Base-by-base conservation (phyloP, 2,888 invertebrate genomes). In the Drosophila mayaguana region DNA sequence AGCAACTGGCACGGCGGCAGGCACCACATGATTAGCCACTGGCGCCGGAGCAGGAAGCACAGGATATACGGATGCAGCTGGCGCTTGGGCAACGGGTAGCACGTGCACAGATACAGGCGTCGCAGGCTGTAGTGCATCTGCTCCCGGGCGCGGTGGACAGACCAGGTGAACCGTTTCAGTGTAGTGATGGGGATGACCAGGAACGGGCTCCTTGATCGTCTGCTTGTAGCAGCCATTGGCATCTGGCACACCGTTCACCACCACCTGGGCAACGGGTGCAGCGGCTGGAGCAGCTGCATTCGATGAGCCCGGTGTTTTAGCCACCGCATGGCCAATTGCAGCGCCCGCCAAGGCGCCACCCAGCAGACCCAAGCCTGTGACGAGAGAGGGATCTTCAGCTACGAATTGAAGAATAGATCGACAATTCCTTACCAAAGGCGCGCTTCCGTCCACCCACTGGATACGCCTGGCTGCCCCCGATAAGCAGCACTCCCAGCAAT, bases 201-300 rank as follows among this genome's bases (percentile, higher is more conserved):
- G 56, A 20, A 83, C 40, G 4, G 83, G 87, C 16, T 88, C 79
- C 25, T 75, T 81, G 7, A 88, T 60, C 1, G 74, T 88, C 65
- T 85, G 88, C 32, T 28, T 75, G 25, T 89, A 89, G 62, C 87
- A 87, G 3, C 87, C 87, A 34, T 77, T 75, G 14, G 78, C 72
- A 51, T 75, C 71, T 14, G 67, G 61, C 0, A 55, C 20, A 0
- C 85, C 74, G 0, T 70, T 78, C 45, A 76, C 88, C 6, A 86
- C 68, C 4, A 78, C 78, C 16, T 77, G 84, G 7, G 73, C 71
- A 2, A 75, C 67, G 1, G 78, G 61, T 8, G 75, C 45, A 3
- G 72, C 54, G 1, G 81, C 53, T 11, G 86, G 45, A 14, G 74
- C 71, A 6, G 72, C 32, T 12, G 75, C 22, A 2, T 59, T 50